These are phyloP conservation scores for Drosophila nigrodunni DNA, from an alignment of 1,140 invertebrate genomes.

Conservation along the genomic window DNA sequence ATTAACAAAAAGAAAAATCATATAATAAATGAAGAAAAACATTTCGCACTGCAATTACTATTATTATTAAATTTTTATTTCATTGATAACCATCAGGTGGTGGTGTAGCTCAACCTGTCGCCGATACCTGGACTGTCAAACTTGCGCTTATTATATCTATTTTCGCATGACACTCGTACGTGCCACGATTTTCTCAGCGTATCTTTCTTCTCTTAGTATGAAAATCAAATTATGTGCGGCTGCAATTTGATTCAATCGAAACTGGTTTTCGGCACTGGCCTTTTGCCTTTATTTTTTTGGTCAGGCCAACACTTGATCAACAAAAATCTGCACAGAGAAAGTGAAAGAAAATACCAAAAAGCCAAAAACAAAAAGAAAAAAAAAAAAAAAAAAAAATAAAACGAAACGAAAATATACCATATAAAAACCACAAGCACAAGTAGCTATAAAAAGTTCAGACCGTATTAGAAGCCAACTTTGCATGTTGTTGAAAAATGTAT, in stretches of 20 bases:
- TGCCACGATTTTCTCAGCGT: constrained; percentile 57
- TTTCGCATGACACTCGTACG: constrained; percentile 50
- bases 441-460: constrained; percentile 79
- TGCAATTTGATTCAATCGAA: constrained; percentile 78
- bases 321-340: constrained; percentile 80
- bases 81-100: constrained; percentile 28
- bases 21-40: constrained; percentile 1
- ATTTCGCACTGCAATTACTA: constrained; percentile 24
- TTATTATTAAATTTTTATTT: constrained; percentile 17
- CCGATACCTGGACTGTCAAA: constrained; percentile 9
- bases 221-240: constrained; percentile 60
- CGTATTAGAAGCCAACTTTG: constrained; percentile 80
- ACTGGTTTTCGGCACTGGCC: constrained; percentile 63
- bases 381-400: constrained; percentile 37
- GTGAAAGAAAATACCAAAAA: constrained; percentile 74
- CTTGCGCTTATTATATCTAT: constrained; percentile 50
- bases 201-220: constrained; percentile 29
- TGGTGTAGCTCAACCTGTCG: constrained; percentile 35
- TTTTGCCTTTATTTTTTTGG: constrained; percentile 46
- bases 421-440: constrained; percentile 38
- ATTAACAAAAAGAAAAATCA: constrained; percentile 50
- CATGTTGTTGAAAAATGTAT: constrained; percentile 66
- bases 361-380: constrained; percentile 38
- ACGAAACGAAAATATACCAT: constrained; percentile 34
- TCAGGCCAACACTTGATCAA: constrained; percentile 71